Base-by-base conservation (phyloP, 2,888 invertebrate genomes). In the Drosophila tripunctata region DNA sequence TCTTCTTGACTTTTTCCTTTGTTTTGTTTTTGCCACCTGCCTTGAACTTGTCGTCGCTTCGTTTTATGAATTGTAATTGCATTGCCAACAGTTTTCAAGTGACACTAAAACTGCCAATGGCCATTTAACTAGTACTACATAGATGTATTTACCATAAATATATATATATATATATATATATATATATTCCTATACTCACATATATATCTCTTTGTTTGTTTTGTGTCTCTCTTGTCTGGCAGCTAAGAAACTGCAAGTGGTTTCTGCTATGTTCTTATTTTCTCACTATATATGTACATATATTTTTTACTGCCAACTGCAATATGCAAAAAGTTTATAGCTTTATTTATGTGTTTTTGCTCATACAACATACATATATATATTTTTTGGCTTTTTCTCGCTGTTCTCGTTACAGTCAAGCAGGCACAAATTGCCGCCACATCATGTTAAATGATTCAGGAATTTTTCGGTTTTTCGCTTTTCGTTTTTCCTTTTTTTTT, bases 71-170 rank as follows among this genome's bases (percentile, higher is more conserved):
- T 40, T 55, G 58, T 55, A 66, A 75, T 71, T 71, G 67, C 72
- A 51, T 57, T 44, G 56, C 67, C 54, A 63, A 75, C 62, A 55
- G 63, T 65, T 48, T 64, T 56, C 54, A 65, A 77, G 50, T 65
- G 61, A 50, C 71, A 70, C 66, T 79, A 74, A 83, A 83, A 65
- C 56, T 63, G 78, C 75, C 84, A 77, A 68, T 83, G 84, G 60
- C 56, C 80, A 79, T 74, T 76, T 85, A 65, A 69, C 64, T 75
- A 52, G 58, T 22, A 44, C 38, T 48, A 54, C 38, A 47, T 12
- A 40, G 10, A 22, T n/a, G n/a, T n/a, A n/a, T n/a, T n/a, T n/a
- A n/a, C n/a, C 36, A 48, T n/a, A 36, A 1, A 17, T 6, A 15
- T 6, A 43, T 5, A 27, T 6, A 27, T n/a, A 31, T 7, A 45